A percentile compares a stretch with the other conserved stretches of the same genome.
phyloP scores from a whole-genome alignment of 2,797 vertebrate genomes.

The Toxotes lorentzi region DNA sequence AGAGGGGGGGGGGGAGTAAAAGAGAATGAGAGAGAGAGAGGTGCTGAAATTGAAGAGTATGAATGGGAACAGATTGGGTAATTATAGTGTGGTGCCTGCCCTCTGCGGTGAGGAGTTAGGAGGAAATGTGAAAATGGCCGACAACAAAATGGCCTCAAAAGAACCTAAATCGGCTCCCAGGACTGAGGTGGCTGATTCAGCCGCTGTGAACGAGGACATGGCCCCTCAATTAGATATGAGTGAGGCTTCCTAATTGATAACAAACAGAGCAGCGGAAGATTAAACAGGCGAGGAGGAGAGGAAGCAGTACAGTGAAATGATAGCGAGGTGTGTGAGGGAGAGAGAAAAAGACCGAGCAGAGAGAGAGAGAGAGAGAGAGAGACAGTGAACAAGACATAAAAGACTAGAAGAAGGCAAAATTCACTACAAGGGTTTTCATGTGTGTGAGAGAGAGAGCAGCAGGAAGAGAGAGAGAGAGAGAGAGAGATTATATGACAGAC shows the following conservation, averaged over 20 bases:
- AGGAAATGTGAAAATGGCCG: constrained; percentile 81
- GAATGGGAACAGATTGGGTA: constrained; percentile 86
- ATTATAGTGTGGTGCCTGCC: constrained; percentile 79
- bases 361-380: neutral
- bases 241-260: constrained; percentile 75
- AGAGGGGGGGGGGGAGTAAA: constrained; percentile 43
- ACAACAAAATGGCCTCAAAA: constrained; percentile 82
- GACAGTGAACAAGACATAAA: constrained; percentile 37
- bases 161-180: constrained; percentile 75
- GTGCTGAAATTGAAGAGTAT: constrained; percentile 78
- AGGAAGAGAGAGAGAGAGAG: constrained; percentile 6
- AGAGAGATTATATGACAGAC: constrained; percentile 57
- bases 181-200: constrained; percentile 67
- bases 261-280: constrained; percentile 71
- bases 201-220: constrained; percentile 51
- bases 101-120: constrained; percentile 75
- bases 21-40: constrained; percentile 62
- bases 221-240: constrained; percentile 74
- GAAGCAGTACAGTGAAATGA: constrained; percentile 24
- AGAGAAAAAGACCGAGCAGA: neutral
- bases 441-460: constrained; percentile 16
- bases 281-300: constrained; percentile 38
- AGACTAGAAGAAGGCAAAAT: constrained; percentile 40
- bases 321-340: constrained; percentile 10
- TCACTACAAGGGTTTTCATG: constrained; percentile 43